Base-by-base conservation (phyloP, 2,797 vertebrate species). In the Xenopus petersii region DNA sequence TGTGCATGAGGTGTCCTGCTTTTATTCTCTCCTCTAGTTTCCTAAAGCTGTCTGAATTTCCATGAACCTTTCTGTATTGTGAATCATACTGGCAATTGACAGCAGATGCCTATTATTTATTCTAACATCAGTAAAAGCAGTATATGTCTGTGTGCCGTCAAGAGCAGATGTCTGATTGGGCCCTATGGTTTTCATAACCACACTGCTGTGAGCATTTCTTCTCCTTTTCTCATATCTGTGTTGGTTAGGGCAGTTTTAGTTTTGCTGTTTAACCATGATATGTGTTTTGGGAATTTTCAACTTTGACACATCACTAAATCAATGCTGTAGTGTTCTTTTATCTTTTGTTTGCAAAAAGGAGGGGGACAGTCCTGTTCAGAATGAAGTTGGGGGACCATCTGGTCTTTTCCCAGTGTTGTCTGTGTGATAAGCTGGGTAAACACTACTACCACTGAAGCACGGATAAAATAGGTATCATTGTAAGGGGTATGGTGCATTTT, bases 311-410 rank as follows among this genome's bases (percentile, higher is more conserved):
- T 92, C 89, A 84, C 86, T 86, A 89, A 90, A 91, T 91, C 87
- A 89, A 91, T 86, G 82, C 86, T 82, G 77, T 85, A 83, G 84
- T 84, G 84, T 84, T 86, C 80, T 88, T 30, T 89, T 91, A 89
- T 93, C 88, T 89, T 86, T 82, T 92, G 84, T 90, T 93, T 90
- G 87, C 85, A 90, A 87, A 88, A 81, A 90, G 87, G 15, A 87
- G 83, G 80, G 80, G 55, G 81, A 79, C 66, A 79, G 85, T 85
- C 84, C 82, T 85, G 90, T 88, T 92, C 90, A 87, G 84, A 85
- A 86, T 89, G 87, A 81, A 91, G 88, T 89, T 87, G 86, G 85
- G 84, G 85, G 87, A 89, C 93, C 94, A 93, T 93, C 93, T 93
- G 90, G 91, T 85, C 75, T 84, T 85, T 89, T 90, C 81, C 81